Evolutionary conservation across 2,113 vertebrate genomes (phyloP).

Genomic region (Phycodurus eques): DNA sequence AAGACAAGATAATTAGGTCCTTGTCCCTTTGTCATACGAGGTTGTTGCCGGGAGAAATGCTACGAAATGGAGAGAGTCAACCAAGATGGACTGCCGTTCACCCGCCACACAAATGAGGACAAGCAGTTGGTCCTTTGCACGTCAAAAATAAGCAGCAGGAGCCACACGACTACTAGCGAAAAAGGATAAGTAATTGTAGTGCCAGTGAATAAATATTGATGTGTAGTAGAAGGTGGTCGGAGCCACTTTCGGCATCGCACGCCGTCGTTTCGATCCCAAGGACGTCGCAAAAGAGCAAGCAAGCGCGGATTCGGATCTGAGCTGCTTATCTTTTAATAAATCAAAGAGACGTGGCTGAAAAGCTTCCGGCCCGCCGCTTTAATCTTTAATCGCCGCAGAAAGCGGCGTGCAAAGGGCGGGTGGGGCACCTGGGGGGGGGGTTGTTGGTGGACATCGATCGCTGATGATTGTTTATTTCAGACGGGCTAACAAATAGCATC

Average conservation of each 20-base stretch:
- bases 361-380: conserved; percentile 36
- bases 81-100: too few species aligned
- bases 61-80: neutral
- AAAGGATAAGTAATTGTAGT: too few species aligned
- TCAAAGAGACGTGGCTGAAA: conserved; percentile 51
- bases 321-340: conserved; percentile 40
- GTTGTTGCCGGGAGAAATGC: conserved; percentile 5
- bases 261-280: conserved; percentile 17
- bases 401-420: too few species aligned
- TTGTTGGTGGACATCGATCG: too few species aligned
- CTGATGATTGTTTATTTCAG: neutral
- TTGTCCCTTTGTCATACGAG: conserved; percentile 22
- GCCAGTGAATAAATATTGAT: too few species aligned
- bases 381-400: too few species aligned
- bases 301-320: conserved; percentile 26
- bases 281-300: conserved; percentile 26
- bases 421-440: too few species aligned
- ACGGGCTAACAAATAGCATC: too few species aligned
- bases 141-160: too few species aligned
- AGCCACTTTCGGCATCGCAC: neutral
- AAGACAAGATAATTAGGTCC: conserved; percentile 22
- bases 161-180: too few species aligned
- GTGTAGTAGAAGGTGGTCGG: neutral
- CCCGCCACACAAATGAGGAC: too few species aligned
- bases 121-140: too few species aligned